Conservation (phyloP, 2,113 vertebrate species). For the Chaetorhynchus papuensis region DNA sequence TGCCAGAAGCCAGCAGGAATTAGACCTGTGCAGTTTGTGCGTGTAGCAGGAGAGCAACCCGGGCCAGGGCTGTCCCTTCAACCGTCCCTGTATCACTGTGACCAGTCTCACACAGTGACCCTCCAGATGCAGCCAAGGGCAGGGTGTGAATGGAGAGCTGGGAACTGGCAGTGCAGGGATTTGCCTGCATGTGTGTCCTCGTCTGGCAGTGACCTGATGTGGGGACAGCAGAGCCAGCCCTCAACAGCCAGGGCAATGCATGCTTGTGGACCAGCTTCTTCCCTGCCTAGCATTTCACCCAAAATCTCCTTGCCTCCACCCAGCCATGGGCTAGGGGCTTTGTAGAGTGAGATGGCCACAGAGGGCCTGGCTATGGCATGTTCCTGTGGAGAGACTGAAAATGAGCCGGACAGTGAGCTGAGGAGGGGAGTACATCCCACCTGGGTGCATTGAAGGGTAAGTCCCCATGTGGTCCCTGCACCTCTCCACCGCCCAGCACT, state of each 20-base stretch:
- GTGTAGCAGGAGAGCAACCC: neutral
- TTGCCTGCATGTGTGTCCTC: neutral
- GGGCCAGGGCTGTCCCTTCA: neutral
- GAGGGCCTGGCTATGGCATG: neutral
- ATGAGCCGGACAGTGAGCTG: neutral
- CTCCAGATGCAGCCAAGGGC: neutral
- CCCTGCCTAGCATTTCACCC: neutral
- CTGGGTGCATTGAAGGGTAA: neutral
- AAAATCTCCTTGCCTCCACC: neutral
- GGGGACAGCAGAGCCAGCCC: neutral
- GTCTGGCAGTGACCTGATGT: neutral
- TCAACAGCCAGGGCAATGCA: neutral
- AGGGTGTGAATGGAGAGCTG: neutral
- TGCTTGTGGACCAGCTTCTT: neutral
- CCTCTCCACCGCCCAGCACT: neutral
- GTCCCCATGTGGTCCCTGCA: too few species aligned
- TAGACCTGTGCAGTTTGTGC: neutral
- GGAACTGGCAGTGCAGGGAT: neutral
- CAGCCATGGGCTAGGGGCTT: neutral
- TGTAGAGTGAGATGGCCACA: neutral
- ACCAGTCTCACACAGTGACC: neutral
- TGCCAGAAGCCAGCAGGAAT: neutral
- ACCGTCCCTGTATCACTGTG: accelerated
- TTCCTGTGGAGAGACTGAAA: neutral
- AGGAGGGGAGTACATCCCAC: neutral